Evolutionary conservation across 2,113 vertebrate genomes (phyloP), one percentile per base, ranked within the genome.

Genomic region (Physeter macrocephalus): DNA sequence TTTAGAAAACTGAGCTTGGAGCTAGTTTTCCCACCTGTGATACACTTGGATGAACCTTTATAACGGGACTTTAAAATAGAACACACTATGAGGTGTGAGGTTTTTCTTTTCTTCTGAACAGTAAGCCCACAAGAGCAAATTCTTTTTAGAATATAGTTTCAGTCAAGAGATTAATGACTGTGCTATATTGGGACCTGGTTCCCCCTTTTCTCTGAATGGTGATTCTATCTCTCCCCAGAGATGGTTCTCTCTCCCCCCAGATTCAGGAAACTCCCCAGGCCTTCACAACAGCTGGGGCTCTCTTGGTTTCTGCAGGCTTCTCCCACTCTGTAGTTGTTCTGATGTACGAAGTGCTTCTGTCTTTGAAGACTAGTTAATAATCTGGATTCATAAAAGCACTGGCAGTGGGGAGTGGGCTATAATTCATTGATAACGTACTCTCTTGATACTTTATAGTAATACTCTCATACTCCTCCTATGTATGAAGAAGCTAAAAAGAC

Each of bases 351-450:
- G 39, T 69, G 3, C 41, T 34, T 69, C 3, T n/a, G 23, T 91
- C 64, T 96, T 15, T 54, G 71, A 78, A 85, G 57, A 89, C 31
- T 17, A 12, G 29, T 25, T 57, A 31, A 20, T 29, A 31, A 59
- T 27, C 34, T 77, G 17, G 14, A 62, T 41, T 80, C 27, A 8
- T 6, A 15, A 62, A 25, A 27, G 18, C 20, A 14, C 6, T 3
- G 4, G 36, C 2, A 8, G 13, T 7, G 17, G 21, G 43, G 59
- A 23, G 12, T 5, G 46, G 46, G 10, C 71, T n/a, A 6, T 2
- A 31, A 5, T 3, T 7, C 39, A 5, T 1, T 36, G 18, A 64
- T 39, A 36, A 29, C 15, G 29, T 1, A 0, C 49, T 29, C 34
- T n/a, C 14, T 72, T 11, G 4, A 7, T 17, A 6, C 27, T 31